Percentiles rank a stretch among this genome's conserved stretches.
phyloP scores from a whole-genome alignment of 2,797 vertebrate species.

The Characodon lateralis region DNA sequence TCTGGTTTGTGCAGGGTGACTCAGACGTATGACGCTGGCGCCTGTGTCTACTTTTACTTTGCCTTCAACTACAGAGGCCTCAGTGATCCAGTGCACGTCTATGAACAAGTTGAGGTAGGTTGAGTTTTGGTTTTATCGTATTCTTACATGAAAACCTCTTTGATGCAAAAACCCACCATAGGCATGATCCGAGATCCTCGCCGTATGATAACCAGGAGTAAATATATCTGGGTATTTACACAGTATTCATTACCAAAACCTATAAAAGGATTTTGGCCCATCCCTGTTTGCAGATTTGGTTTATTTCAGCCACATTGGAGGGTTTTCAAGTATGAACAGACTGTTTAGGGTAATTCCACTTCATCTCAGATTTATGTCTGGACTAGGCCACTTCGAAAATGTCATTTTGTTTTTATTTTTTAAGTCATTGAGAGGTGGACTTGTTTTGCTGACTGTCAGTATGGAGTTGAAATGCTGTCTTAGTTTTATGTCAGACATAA shows the following conservation, averaged over 20 bases:
- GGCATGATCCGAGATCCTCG: not conserved
- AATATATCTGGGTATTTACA: too few species aligned
- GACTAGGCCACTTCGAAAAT: too few species aligned
- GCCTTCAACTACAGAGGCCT: constrained; percentile 99
- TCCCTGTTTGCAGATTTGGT: too few species aligned
- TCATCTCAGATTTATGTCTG: too few species aligned
- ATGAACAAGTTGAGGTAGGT: constrained; percentile 95
- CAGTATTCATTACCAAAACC: too few species aligned
- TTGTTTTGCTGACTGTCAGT: not conserved
- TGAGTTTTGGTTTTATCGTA: constrained; percentile 2
- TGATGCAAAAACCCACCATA: not conserved
- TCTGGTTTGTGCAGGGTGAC: constrained; percentile 86
- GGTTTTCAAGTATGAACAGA: too few species aligned
- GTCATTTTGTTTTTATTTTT: too few species aligned
- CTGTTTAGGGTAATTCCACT: too few species aligned
- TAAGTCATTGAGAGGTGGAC: too few species aligned
- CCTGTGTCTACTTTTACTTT: constrained; percentile 99
- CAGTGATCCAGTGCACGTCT: constrained; percentile 91
- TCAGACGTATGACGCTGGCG: constrained; percentile 95
- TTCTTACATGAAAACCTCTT: not conserved
- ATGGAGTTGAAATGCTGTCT: not conserved
- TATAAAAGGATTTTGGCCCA: too few species aligned
- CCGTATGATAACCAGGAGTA: too few species aligned
- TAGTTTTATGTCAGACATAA: not conserved
- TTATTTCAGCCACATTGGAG: too few species aligned